Evolutionary conservation across 2,797 vertebrate species (phyloP), one percentile per base, ranked within the genome.

Genomic region (Buphagus erythrorhynchus): DNA sequence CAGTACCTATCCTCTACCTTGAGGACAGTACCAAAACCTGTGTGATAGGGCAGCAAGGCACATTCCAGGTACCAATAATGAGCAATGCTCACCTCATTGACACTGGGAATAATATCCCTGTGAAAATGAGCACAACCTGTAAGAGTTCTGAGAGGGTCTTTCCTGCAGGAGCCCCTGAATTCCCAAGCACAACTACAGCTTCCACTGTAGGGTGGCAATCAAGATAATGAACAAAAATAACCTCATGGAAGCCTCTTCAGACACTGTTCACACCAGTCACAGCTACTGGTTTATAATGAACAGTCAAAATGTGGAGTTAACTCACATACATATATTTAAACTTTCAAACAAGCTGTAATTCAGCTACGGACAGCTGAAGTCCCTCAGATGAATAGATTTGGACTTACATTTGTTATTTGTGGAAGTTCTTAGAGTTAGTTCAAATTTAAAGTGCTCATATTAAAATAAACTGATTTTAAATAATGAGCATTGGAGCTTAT

Each of bases 381-480:
- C 40, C n/a, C 43, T 81, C 66, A 63, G 75, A 91, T 68, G 58
- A 86, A 67, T 9, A 67, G 69, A 86, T 38, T 12, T 78, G 69
- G 72, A 88, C 36, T 86, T 62, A 25, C 21, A 83, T 59, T 77
- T 82, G 68, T 77, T 94, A 83, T 57, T 46, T 75, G 58, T n/a
- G 55, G n/a, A 90, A 75, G 38, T 86, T 86, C 51, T 89, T 45
- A 58, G 61, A 83, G 54, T 77, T 67, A 74, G 45, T n/a, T 88
- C 78, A 55, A 81, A 80, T 86, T 40, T 67, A n/a, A 93, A 83
- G 48, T 35, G 54, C 17, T 31, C 14, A n/a, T 49, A 38, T 15
- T 86, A 72, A 86, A 92, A 89, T 71, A 71, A 87, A 94, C 24
- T 77, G 52, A 87, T 91, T 65, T 74, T 72, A 95, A 92, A 88